Evolutionary conservation across 2,888 invertebrate species (phyloP).

Genomic region (Yponomeuta malinellus): DNA sequence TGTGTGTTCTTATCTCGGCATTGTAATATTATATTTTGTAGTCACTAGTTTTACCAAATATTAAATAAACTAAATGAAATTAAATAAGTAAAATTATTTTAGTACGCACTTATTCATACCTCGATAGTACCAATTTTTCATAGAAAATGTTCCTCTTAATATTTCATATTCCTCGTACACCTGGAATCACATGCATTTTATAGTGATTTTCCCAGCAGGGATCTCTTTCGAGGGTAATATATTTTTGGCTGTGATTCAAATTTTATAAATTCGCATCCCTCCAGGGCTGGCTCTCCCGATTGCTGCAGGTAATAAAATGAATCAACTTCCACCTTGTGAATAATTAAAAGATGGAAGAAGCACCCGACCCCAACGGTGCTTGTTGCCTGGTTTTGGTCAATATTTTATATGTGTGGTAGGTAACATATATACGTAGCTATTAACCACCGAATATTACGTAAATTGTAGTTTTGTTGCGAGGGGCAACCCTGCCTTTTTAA

Average conservation of each 20-base stretch:
- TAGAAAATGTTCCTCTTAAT: not conserved
- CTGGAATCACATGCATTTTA: constrained; percentile 33
- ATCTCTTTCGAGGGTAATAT: constrained; percentile 27
- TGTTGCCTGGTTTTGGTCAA: constrained; percentile 1
- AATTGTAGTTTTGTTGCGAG: constrained; percentile 29
- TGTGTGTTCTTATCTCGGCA: too few relatives aligned
- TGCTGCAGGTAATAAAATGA: constrained; percentile 4
- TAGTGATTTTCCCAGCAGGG: constrained; percentile 29
- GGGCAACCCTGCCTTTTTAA: constrained; percentile 25
- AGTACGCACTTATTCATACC: not conserved
- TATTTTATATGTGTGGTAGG: constrained; percentile 2
- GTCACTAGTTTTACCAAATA: too few relatives aligned
- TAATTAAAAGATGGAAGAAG: constrained; percentile 5
- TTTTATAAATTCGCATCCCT: constrained; percentile 30
- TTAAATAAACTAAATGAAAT: too few relatives aligned
- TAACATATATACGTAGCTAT: not conserved
- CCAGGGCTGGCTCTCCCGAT: constrained; percentile 18
- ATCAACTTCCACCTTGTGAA: constrained; percentile 9
- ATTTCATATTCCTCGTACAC: constrained; percentile 18
- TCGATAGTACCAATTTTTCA: not conserved
- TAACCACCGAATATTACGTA: constrained; percentile 25
- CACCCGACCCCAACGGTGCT: not conserved
- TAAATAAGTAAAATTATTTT: not conserved
- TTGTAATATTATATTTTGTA: too few relatives aligned
- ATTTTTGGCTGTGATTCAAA: constrained; percentile 39